Evolutionary conservation across 2,888 invertebrate species (phyloP).

Genomic region (Mythimna pallens): DNA sequence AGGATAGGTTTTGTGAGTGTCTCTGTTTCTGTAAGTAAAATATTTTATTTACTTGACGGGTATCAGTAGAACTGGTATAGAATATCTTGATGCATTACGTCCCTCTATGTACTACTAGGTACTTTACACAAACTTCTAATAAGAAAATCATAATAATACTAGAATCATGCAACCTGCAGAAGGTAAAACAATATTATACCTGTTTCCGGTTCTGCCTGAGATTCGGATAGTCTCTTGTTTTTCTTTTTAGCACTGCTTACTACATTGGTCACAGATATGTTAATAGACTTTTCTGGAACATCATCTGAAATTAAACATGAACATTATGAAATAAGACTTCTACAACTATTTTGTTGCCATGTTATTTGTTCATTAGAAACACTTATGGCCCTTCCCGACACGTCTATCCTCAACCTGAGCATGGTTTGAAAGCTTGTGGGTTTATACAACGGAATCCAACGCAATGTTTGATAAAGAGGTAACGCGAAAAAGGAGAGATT

Average conservation of each 20-base stretch:
- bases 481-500: no score
- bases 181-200: slow-evolving; percentile 4
- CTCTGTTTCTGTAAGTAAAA: slow-evolving; percentile 32
- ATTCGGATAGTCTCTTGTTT: slow-evolving; percentile 44
- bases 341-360: no score
- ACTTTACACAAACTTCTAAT: no score
- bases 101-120: no score
- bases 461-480: no score
- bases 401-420: no score
- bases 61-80: no score
- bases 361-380: no score
- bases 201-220: slow-evolving; percentile 22
- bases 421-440: no score
- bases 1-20: neutral
- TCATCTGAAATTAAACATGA: slow-evolving; percentile 30
- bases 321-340: neutral
- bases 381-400: no score
- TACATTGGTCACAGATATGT: slow-evolving; percentile 22
- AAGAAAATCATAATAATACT: neutral
- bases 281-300: slow-evolving; percentile 27
- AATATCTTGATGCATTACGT: no score
- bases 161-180: neutral
- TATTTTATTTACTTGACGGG: neutral
- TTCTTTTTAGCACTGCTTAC: slow-evolving; percentile 46
- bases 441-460: no score